Evolutionary conservation across 2,888 invertebrate species (phyloP).

Genomic region (Oithona nana): DNA sequence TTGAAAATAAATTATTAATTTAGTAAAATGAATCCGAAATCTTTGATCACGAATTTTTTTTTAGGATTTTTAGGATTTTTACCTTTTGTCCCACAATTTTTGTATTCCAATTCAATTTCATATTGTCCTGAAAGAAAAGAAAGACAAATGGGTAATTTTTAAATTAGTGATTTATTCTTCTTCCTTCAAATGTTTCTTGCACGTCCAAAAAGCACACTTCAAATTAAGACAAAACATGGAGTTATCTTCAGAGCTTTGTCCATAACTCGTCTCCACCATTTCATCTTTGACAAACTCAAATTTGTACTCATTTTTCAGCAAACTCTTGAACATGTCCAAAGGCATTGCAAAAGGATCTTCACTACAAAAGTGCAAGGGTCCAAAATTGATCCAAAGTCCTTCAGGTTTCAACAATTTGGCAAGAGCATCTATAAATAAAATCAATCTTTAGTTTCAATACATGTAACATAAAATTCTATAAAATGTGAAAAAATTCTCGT

Average conservation of each 20-base stretch:
- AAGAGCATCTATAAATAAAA: neutral
- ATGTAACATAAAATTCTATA: too few species aligned
- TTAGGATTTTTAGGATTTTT: too few species aligned
- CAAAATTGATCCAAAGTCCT: conserved; percentile 11
- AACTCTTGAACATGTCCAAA: neutral
- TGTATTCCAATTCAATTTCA: neutral
- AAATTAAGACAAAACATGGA: neutral
- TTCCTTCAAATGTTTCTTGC: neutral
- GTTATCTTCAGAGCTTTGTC: neutral
- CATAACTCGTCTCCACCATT: neutral
- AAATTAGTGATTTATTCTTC: neutral
- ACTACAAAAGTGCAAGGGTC: neutral
- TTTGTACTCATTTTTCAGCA: neutral
- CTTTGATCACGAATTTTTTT: too few species aligned
- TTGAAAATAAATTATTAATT: too few species aligned
- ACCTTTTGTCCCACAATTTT: too few species aligned
- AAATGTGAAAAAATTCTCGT: too few species aligned
- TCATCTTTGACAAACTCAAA: conserved; percentile 4
- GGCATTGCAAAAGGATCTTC: neutral
- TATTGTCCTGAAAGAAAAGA: neutral
- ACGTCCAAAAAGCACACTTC: neutral
- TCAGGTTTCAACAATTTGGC: neutral
- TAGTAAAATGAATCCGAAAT: too few species aligned
- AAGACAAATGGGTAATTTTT: neutral
- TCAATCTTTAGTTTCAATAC: too few species aligned